Evolutionary conservation across 2,888 invertebrate species (phyloP), one percentile per base, ranked within the genome.

Genomic region (Tetramorium bicarinatum): DNA sequence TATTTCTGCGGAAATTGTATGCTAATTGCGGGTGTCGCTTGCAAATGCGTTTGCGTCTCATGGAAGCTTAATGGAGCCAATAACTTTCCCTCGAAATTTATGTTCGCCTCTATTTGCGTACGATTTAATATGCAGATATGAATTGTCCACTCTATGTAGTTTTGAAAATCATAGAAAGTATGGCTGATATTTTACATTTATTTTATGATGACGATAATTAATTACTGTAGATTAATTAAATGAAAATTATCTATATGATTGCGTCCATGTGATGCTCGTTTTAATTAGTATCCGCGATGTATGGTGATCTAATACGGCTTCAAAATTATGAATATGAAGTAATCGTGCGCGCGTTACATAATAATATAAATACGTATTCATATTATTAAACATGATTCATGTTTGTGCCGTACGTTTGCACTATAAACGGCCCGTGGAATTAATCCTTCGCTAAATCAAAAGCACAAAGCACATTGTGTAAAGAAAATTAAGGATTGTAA

Each of bases 1-100:
- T 80, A 80, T 80, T 72, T 80, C 59, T 72, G n/a, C 59, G 74
- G 74, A 59, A 80, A 80, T 80, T 59, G 59, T 72, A 80, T 80
- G 79, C 74, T 80, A 80, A 80, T 80, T 80, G 59, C 79, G 59
- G 21, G 34, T 80, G 79, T 80, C 74, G 47, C 74, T 38, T 44
- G 59, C 59, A 47, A 56, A 34, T n/a, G 74, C 47, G 59, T 61
- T 72, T 34, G 56, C 72, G 79, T 72, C 79, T 59, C 34, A 34
- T 44, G 79, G 56, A 71, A 56, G 47, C 47, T 80, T 80, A 80
- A 80, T 80, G 38, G 47, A 72, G 74, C 74, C 59, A 72, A 80
- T 80, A 80, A 80, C 79, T 59, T 80, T 72, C 74, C 21, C 72
- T 18, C 34, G 25, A 72, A 80, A 80, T 72, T 80, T 72, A 59